phyloP scores from a whole-genome alignment of 2,888 invertebrate genomes.

The Oxytorus armatus region DNA sequence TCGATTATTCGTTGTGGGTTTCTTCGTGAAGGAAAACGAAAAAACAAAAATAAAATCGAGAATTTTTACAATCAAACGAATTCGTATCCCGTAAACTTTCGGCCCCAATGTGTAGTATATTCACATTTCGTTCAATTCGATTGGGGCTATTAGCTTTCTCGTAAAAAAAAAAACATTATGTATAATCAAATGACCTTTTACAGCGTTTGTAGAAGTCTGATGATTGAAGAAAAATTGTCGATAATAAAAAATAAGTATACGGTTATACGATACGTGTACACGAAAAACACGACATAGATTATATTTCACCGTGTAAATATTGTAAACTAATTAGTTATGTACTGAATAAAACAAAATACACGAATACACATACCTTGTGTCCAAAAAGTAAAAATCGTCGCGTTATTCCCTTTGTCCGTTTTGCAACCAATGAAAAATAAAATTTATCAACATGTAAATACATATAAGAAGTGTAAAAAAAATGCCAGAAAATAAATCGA shows the following conservation, averaged over 20 bases:
- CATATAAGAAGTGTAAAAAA: conserved; percentile 11
- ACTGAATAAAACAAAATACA: conserved; percentile 58
- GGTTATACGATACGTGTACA: no score
- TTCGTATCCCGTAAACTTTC: conserved; percentile 14
- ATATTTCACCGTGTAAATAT: conserved; percentile 78
- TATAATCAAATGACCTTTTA: conserved; percentile 33
- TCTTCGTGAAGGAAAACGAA: neutral
- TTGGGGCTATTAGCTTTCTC: conserved; percentile 59
- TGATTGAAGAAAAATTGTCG: conserved; percentile 2
- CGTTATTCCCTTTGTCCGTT: neutral
- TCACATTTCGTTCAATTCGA: conserved; percentile 48
- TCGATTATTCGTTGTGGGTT: neutral
- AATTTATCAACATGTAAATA: neutral
- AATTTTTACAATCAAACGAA: neutral
- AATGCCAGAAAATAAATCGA: no score
- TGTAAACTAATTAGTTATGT: conserved; percentile 76
- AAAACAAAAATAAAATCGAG: conserved; percentile 2
- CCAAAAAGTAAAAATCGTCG: conserved; percentile 7
- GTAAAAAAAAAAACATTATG: conserved; percentile 38
- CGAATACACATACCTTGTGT: conserved; percentile 64
- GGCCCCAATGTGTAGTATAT: conserved; percentile 13
- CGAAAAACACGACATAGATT: conserved; percentile 41
- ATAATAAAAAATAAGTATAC: conserved; percentile 2
- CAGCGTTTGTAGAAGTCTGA: conserved; percentile 28
- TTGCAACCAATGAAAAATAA: conserved; percentile 3